Conservation (phyloP, 2,888 invertebrate genomes). For the Hypena proboscidalis region DNA sequence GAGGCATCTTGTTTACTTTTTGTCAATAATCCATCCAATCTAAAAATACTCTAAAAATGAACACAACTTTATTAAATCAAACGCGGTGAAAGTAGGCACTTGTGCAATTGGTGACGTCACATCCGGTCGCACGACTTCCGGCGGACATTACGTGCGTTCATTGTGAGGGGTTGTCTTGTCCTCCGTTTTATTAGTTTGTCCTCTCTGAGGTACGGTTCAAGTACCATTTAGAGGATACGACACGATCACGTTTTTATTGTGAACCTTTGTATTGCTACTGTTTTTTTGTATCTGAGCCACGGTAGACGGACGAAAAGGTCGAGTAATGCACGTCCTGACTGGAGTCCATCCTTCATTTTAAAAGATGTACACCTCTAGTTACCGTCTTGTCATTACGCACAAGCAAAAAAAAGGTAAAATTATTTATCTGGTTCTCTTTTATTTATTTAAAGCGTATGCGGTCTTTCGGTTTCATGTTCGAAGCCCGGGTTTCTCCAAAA, state of each 20-base stretch:
- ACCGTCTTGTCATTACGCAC: no score
- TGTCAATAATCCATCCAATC: no score
- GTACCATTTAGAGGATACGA: constrained; percentile 23
- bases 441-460: no score
- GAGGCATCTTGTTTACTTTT: no score
- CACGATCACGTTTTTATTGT: constrained; percentile 25
- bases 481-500: no score
- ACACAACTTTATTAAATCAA: constrained; percentile 31
- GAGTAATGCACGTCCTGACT: neutral
- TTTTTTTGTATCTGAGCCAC: neutral
- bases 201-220: constrained; percentile 38
- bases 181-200: constrained; percentile 66
- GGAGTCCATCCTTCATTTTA: no score
- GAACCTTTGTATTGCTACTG: neutral
- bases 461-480: no score
- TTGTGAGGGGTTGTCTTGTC: constrained; percentile 59
- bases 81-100: constrained; percentile 2
- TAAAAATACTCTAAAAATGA: no score
- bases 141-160: constrained; percentile 56
- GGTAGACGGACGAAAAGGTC: neutral
- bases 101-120: constrained; percentile 40
- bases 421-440: no score
- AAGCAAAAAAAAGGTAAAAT: no score
- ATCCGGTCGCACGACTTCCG: constrained; percentile 51
- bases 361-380: no score